Evolutionary conservation across 2,888 invertebrate genomes (phyloP).

Genomic region (Dynastes hyllus): DNA sequence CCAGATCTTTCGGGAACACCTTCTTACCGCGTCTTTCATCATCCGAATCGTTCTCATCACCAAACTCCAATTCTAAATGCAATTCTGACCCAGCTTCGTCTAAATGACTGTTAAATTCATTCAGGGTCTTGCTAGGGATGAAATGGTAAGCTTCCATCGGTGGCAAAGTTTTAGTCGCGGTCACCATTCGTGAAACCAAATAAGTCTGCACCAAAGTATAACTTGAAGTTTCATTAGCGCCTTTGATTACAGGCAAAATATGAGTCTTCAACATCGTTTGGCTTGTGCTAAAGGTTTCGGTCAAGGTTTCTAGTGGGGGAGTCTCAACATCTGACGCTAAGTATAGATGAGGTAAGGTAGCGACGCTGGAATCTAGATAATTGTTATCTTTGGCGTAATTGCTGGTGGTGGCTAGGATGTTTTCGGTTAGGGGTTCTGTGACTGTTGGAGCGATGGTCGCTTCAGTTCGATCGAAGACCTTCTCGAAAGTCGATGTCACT

Average conservation of each 20-base stretch:
- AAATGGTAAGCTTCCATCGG: slow-evolving; percentile 92
- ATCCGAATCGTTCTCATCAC: slow-evolving; percentile 83
- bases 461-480: slow-evolving; percentile 79
- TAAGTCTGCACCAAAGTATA: slow-evolving; percentile 93
- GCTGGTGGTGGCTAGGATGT: slow-evolving; percentile 85
- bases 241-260: slow-evolving; percentile 86
- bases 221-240: slow-evolving; percentile 82
- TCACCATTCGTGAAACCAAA: slow-evolving; percentile 88
- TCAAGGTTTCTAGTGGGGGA: slow-evolving; percentile 89
- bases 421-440: slow-evolving; percentile 89
- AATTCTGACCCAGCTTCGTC: slow-evolving; percentile 93
- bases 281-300: slow-evolving; percentile 93
- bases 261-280: slow-evolving; percentile 92
- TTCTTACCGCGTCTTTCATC: slow-evolving; percentile 71
- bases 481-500: slow-evolving; percentile 89
- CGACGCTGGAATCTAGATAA: slow-evolving; percentile 84
- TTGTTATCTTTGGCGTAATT: slow-evolving; percentile 82
- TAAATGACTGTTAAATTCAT: slow-evolving; percentile 90
- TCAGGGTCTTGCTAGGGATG: slow-evolving; percentile 88
- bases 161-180: slow-evolving; percentile 92
- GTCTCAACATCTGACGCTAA: slow-evolving; percentile 86
- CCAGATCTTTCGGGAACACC: slow-evolving; percentile 78
- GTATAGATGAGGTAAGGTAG: slow-evolving; percentile 87
- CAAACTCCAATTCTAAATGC: slow-evolving; percentile 89
- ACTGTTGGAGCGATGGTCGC: slow-evolving; percentile 74